phyloP scores from a whole-genome alignment of 2,888 invertebrate genomes.

The Amiota minor region DNA sequence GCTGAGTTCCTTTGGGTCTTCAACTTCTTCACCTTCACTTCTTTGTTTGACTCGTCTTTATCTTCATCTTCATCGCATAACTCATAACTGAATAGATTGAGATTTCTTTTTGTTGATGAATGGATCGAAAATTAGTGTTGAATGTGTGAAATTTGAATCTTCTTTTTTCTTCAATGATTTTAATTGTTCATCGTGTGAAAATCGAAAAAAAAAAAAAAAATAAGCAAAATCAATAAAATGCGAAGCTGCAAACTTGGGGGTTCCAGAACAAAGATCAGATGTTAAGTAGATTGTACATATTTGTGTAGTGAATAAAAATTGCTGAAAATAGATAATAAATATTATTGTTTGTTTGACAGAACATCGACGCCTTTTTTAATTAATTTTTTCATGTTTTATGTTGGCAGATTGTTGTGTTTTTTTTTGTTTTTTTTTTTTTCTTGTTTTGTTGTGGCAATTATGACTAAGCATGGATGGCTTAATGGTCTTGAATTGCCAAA shows the following conservation, averaged over 20 bases:
- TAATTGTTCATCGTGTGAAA: conserved; percentile 22
- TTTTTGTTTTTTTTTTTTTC: neutral
- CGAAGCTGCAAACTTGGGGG: neutral
- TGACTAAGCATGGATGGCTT: neutral
- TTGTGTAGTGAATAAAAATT: neutral
- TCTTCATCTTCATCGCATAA: neutral
- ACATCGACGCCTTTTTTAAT: neutral
- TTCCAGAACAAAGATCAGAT: neutral
- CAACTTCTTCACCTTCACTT: neutral
- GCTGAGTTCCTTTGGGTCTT: too few species aligned
- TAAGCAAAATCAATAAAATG: neutral
- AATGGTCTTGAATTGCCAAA: too few species aligned
- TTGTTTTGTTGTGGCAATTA: neutral
- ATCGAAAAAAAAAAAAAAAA: neutral
- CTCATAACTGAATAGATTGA: neutral
- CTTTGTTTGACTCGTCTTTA: neutral
- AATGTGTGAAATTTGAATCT: conserved; percentile 20
- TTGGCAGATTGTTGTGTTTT: neutral
- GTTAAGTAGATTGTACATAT: neutral
- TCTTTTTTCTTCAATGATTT: conserved; percentile 16
- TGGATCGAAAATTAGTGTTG: conserved; percentile 8
- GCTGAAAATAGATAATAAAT: neutral
- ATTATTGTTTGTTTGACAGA: neutral
- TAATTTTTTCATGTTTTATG: neutral
- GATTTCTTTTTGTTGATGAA: conserved; percentile 8